phyloP scores from a whole-genome alignment of 2,797 vertebrate genomes.

The Urocyon cinereoargenteus region DNA sequence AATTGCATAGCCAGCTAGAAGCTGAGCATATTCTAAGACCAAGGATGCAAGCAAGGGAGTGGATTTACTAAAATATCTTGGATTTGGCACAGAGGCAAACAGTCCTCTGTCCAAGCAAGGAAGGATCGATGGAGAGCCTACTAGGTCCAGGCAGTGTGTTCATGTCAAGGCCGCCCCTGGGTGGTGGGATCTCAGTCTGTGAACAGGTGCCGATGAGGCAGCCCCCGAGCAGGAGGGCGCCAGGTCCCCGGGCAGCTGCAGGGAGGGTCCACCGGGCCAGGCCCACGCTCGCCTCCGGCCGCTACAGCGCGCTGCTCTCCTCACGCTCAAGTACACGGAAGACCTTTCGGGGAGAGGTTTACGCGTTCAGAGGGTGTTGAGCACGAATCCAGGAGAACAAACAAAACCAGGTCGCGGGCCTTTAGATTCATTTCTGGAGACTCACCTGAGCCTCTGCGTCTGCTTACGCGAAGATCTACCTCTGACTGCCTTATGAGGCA shows the following conservation, averaged over 20 bases:
- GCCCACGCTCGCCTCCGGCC: background rate
- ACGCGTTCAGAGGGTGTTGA: fast-evolving
- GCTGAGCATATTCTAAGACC: background rate
- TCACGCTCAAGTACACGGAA: background rate
- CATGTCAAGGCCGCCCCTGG: fast-evolving
- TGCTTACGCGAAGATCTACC: background rate
- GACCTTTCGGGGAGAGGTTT: background rate
- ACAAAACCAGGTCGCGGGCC: fast-evolving
- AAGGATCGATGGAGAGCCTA: background rate
- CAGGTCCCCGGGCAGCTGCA: background rate
- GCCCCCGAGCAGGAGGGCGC: background rate
- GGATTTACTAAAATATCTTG: background rate
- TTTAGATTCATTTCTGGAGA: fast-evolving
- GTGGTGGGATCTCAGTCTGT: fast-evolving
- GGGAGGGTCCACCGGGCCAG: background rate
- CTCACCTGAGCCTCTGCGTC: background rate
- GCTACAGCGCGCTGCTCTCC: background rate
- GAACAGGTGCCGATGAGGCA: fast-evolving
- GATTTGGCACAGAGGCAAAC: background rate
- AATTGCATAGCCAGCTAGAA: background rate
- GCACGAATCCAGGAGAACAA: no score
- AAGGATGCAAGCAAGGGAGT: background rate
- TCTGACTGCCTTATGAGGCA: fast-evolving
- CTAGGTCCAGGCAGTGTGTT: fast-evolving
- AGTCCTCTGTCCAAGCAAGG: background rate